phyloP scores from a whole-genome alignment of 35 echinoderm and acorn worm species.

The Hemicentrotus pulcherrimus region DNA sequence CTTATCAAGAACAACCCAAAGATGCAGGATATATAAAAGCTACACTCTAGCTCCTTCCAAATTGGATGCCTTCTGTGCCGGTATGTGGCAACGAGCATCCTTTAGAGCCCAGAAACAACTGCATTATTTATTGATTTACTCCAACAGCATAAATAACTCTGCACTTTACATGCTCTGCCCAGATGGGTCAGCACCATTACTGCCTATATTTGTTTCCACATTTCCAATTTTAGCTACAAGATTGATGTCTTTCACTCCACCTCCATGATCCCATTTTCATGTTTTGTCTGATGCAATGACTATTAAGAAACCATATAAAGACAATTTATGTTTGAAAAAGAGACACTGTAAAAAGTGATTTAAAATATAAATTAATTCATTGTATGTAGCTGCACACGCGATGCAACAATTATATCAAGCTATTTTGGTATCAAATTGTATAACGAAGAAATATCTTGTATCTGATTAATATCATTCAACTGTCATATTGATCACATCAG shows the following conservation, averaged over 20 bases:
- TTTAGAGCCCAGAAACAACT: not conserved
- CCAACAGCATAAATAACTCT: not conserved
- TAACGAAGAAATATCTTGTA: too few species aligned
- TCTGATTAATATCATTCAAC: not conserved
- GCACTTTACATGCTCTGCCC: not conserved
- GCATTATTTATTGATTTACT: conserved; percentile 14
- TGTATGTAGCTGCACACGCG: too few species aligned
- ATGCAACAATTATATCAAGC: too few species aligned
- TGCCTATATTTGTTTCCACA: not conserved
- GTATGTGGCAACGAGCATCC: not conserved
- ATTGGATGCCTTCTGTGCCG: not conserved
- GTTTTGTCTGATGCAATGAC: not conserved
- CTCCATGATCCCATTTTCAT: not conserved
- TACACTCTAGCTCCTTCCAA: not conserved
- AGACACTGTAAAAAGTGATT: too few species aligned
- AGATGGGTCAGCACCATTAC: not conserved
- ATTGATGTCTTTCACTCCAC: not conserved
- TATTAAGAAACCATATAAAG: not conserved
- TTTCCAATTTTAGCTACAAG: not conserved
- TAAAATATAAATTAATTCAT: too few species aligned
- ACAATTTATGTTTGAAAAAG: not conserved
- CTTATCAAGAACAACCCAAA: not conserved
- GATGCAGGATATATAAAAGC: not conserved
- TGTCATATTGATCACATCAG: not conserved
- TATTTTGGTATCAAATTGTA: too few species aligned